phyloP scores from a whole-genome alignment of 2,113 vertebrate species.

The Cacatua alba region DNA sequence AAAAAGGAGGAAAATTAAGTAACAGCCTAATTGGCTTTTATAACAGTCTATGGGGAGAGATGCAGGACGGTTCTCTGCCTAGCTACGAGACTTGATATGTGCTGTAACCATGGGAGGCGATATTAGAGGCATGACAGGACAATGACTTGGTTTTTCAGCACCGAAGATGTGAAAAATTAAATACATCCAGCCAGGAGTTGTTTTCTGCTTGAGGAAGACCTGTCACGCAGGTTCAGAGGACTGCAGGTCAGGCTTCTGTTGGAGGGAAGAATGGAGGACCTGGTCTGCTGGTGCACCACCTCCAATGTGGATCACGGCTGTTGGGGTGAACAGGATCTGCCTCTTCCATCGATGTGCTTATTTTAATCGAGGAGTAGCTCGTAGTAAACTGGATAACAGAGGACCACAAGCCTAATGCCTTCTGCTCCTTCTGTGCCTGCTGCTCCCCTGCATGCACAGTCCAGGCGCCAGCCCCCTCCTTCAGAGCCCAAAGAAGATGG shows the following conservation, averaged over 20 bases:
- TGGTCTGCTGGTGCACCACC: neutral
- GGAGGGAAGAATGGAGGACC: neutral
- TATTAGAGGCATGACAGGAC: constrained; percentile 43
- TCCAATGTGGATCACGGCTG: neutral
- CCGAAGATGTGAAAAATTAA: constrained; percentile 40
- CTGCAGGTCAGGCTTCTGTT: neutral
- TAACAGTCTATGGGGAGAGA: constrained; percentile 47
- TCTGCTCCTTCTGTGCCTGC: neutral
- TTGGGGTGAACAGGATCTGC: neutral
- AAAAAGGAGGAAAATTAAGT: constrained; percentile 39
- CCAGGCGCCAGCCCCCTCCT: accelerated
- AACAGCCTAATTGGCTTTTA: constrained; percentile 59
- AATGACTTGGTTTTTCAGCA: constrained; percentile 36
- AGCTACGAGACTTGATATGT: constrained; percentile 37
- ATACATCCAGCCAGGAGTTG: neutral
- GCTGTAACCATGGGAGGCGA: constrained; percentile 60
- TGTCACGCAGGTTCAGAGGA: neutral
- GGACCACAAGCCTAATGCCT: neutral
- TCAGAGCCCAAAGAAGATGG: neutral
- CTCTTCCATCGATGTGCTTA: neutral
- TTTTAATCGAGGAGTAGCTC: neutral
- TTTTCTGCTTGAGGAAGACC: constrained; percentile 3
- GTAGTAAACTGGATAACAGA: neutral
- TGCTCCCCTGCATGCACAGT: neutral
- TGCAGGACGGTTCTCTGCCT: constrained; percentile 19